Evolutionary conservation across 2,797 vertebrate species (phyloP), one percentile per base, ranked within the genome.

Genomic region (Ctenopoma kingsleyae): DNA sequence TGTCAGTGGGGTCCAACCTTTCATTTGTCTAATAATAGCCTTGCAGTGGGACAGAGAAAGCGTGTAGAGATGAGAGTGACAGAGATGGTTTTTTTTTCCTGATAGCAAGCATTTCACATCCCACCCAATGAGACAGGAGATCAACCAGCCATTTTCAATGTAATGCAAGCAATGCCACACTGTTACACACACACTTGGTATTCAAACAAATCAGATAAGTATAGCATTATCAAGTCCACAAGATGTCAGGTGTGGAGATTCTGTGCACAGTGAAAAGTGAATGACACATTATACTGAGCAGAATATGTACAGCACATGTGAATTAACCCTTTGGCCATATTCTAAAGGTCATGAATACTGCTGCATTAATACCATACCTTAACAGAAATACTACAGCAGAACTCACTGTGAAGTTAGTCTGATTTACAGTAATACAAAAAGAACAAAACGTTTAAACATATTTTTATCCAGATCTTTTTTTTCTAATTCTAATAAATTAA

Each of bases 21-120:
- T 89, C 55, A 76, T 83, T 57, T 5, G 19, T 55, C 76, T 86
- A 82, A 85, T 76, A 80, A 76, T 84, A 87, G 69, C 47, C 47
- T 56, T 38, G 52, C n/a, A 15, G 23, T 22, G 36, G 30, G n/a
- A 69, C 23, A 38, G 44, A 56, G 51, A 49, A 38, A 53, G 46
- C 32, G 12, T 44, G 58, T 15, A 15, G 25, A 58, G 38, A 47
- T 15, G n/a, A 60, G 48, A 82, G 54, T 73, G 73, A 80, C 74
- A 58, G 61, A 63, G 35, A 49, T 47, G 36, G 35, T 56, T 15
- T 15, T n/a, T 41, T 43, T 17, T 57, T 53, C 48, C 19, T 67
- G 53, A 79, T 56, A 60, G 38, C 70, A 54, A 51, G 57, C 59
- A 63, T 53, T 53, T 78, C 63, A 78, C 49, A 60, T 60, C 72